Conservation (phyloP, 2,888 invertebrate species). For the Rhopalosiphum nymphaeae region DNA sequence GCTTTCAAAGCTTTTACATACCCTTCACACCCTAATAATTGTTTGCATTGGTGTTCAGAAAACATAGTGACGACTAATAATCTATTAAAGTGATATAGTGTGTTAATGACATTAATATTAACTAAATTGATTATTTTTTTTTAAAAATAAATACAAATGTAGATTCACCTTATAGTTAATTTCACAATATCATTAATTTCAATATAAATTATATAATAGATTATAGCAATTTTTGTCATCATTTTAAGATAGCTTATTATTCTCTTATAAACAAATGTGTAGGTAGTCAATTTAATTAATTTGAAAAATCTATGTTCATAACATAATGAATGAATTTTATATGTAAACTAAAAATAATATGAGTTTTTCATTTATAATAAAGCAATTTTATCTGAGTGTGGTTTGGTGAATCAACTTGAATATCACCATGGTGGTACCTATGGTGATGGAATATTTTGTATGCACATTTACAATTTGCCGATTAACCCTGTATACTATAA, state of each 20-base stretch:
- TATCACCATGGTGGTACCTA: not conserved
- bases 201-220: too few species aligned
- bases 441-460: not conserved
- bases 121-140: too few species aligned
- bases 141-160: too few species aligned
- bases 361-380: not conserved
- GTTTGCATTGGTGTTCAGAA: too few species aligned
- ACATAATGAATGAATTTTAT: not conserved
- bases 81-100: too few species aligned
- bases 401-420: not conserved
- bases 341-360: too few species aligned
- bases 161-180: too few species aligned
- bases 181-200: too few species aligned
- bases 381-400: not conserved
- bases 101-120: too few species aligned
- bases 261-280: not conserved
- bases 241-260: not conserved
- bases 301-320: not conserved
- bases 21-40: too few species aligned
- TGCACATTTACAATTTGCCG: not conserved
- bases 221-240: not conserved
- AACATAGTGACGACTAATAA: too few species aligned
- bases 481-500: conserved; percentile 3
- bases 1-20: not conserved
- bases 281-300: not conserved